Evolutionary conservation across 2,888 invertebrate species (phyloP).

Genomic region (Drosophila anomalipes): DNA sequence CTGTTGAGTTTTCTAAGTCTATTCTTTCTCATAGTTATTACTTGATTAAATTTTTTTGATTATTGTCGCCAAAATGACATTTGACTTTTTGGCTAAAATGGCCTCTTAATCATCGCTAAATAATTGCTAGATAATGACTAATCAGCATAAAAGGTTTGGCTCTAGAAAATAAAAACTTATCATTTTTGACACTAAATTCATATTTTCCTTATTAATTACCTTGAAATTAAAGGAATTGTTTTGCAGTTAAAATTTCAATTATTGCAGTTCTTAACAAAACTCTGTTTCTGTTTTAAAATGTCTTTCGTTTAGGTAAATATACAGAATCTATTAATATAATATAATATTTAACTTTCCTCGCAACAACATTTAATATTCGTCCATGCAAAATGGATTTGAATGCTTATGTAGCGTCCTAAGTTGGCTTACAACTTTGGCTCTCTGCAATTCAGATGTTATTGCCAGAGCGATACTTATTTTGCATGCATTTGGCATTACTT

Average conservation of each 20-base stretch:
- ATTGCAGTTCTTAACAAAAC: background rate
- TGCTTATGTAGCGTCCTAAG: background rate
- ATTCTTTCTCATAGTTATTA: too few relatives aligned
- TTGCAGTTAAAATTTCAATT: background rate
- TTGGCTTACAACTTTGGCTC: constrained; percentile 2
- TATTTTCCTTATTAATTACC: background rate
- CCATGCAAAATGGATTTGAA: background rate
- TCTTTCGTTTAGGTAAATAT: background rate
- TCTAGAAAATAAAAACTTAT: background rate
- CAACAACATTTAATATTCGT: background rate
- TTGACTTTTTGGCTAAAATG: too few relatives aligned
- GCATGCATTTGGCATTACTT: constrained; percentile 20
- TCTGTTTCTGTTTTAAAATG: background rate
- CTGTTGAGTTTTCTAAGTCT: too few relatives aligned
- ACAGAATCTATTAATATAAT: background rate
- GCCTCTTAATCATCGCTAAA: background rate
- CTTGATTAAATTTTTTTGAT: too few relatives aligned
- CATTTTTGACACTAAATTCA: background rate
- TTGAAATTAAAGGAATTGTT: background rate
- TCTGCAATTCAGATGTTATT: constrained; percentile 47
- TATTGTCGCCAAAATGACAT: too few relatives aligned
- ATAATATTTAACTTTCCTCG: background rate
- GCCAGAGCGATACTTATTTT: constrained; percentile 25
- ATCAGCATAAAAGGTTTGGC: background rate
- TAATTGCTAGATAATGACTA: background rate